Evolutionary conservation across 2,797 vertebrate genomes (phyloP).

Genomic region (Falco novaeseelandiae): DNA sequence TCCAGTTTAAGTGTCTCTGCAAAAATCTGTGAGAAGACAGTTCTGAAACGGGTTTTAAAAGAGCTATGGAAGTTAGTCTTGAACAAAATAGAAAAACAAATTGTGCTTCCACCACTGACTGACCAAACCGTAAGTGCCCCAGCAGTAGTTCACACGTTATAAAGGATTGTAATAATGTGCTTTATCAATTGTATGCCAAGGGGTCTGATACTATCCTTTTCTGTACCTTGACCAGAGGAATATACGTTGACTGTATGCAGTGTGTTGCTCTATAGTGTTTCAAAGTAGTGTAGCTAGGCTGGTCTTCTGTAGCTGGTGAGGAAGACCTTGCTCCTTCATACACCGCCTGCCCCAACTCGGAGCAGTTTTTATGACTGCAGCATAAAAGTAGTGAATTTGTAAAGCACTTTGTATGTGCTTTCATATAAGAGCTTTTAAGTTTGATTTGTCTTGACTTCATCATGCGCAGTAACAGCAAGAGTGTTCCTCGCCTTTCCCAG

Average conservation of each 20-base stretch:
- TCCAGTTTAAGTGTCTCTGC: conserved; percentile 93
- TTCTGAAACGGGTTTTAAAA: conserved; percentile 94
- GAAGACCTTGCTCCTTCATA: not conserved
- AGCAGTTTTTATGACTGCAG: not conserved
- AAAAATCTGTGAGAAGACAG: conserved; percentile 99
- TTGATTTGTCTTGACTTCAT: not conserved
- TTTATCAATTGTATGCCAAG: not conserved
- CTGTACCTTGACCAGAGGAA: not conserved
- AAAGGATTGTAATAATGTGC: not conserved
- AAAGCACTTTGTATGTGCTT: not conserved
- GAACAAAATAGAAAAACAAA: conserved; percentile 94
- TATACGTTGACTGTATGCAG: not conserved
- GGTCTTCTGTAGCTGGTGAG: not conserved
- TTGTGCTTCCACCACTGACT: conserved; percentile 92
- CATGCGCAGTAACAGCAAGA: not conserved
- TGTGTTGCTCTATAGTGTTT: not conserved
- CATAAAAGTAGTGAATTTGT: not conserved
- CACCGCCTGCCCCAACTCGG: not conserved
- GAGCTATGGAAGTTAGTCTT: conserved; percentile 97
- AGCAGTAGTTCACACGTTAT: not conserved
- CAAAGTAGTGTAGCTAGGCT: not conserved
- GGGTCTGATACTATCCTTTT: not conserved
- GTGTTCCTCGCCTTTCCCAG: not conserved
- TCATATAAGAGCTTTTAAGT: not conserved
- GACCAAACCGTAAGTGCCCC: conserved; percentile 90